These are phyloP conservation scores for Pseudorhombus dupliciocellatus DNA, from an alignment of 2,113 vertebrate species.

Conservation along the genomic window DNA sequence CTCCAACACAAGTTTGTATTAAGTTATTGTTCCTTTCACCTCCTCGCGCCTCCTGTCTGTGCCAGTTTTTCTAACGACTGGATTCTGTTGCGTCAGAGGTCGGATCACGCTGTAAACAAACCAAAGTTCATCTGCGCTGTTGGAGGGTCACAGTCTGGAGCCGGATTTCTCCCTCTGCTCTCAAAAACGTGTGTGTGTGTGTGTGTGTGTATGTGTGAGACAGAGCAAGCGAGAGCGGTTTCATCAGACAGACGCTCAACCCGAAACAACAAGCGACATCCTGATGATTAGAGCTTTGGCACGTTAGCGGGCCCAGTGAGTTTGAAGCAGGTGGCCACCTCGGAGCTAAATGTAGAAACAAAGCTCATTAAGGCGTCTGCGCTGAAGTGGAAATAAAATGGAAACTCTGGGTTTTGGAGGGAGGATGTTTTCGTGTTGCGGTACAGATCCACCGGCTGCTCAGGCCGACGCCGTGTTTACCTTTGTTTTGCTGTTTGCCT, in stretches of 20 bases:
- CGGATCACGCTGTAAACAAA: slow-evolving; percentile 6
- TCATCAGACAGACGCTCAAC: slow-evolving; percentile 6
- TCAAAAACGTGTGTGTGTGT: background rate
- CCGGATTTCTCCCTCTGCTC: too few relatives aligned
- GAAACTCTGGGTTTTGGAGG: background rate
- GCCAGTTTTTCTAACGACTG: background rate
- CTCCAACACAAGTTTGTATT: background rate
- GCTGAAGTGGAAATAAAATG: slow-evolving; percentile 43
- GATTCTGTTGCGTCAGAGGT: background rate
- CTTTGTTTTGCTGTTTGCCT: background rate
- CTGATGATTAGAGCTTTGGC: slow-evolving; percentile 42
- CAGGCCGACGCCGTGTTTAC: background rate
- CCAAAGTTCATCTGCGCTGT: background rate
- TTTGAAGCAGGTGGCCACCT: slow-evolving; percentile 64
- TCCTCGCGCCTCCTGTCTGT: too few relatives aligned
- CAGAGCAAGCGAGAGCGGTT: too few relatives aligned
- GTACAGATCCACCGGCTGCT: too few relatives aligned
- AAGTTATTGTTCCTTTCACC: background rate
- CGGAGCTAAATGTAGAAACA: slow-evolving; percentile 55
- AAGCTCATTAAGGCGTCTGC: slow-evolving; percentile 50
- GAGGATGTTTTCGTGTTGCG: background rate
- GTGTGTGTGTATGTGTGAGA: slow-evolving; percentile 1
- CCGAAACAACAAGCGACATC: slow-evolving; percentile 26
- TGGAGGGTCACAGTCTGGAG: background rate
- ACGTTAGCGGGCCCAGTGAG: slow-evolving; percentile 27